Conservation (phyloP, 2,888 invertebrate species). For the Kryphioiulus occultus region DNA sequence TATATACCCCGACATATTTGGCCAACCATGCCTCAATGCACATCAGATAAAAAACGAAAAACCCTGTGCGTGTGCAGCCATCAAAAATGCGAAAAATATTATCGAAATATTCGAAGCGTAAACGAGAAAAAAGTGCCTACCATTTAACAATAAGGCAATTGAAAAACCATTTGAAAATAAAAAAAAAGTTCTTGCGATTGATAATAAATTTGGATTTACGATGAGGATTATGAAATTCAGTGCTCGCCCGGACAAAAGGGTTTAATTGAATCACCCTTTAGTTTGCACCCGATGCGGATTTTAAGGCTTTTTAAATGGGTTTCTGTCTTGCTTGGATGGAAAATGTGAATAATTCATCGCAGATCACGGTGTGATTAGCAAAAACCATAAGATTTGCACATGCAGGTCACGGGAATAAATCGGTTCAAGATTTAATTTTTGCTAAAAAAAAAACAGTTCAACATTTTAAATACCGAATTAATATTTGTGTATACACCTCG, state of each 20-base stretch:
- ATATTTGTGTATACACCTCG: no score
- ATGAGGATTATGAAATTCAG: background rate
- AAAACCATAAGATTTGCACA: background rate
- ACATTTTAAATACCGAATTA: no score
- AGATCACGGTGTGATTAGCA: no score
- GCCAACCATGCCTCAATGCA: no score
- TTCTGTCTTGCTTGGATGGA: background rate
- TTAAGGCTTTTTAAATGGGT: background rate
- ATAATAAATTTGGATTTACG: background rate
- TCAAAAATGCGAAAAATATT: background rate
- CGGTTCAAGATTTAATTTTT: background rate
- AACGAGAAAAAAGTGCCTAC: background rate
- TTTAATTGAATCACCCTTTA: background rate
- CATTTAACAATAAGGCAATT: background rate
- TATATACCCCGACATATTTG: background rate
- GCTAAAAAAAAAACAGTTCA: background rate
- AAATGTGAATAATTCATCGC: background rate
- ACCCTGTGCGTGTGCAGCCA: background rate
- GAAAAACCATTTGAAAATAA: background rate
- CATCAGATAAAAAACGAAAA: background rate
- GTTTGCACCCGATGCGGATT: background rate
- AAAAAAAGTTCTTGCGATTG: background rate
- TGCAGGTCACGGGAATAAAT: background rate
- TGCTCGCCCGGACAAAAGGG: background rate
- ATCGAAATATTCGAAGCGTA: background rate